Conservation (phyloP, 2,113 vertebrate genomes). For the Scatophagus argus region DNA sequence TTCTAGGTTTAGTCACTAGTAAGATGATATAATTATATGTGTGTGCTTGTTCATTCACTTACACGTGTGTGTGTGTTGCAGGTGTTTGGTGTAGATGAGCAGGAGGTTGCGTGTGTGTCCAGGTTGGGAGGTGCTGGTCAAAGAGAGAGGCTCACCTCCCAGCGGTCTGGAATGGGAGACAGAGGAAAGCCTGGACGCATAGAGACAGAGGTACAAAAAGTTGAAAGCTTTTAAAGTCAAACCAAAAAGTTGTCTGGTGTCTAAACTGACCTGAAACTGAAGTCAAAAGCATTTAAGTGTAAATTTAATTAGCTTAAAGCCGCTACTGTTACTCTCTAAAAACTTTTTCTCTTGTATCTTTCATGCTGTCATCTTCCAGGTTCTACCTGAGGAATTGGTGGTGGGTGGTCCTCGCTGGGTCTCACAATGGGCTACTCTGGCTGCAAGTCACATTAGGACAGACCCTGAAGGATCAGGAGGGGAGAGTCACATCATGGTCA, state of each 20-base stretch:
- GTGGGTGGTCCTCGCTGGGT: constrained; percentile 94
- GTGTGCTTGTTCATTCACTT: neutral
- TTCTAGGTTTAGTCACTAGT: neutral
- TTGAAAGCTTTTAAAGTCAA: neutral
- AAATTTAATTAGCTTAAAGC: neutral
- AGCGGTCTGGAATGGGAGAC: constrained; percentile 79
- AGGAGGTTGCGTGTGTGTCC: constrained; percentile 88
- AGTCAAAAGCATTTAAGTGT: neutral
- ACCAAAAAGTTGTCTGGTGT: neutral
- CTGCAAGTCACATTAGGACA: constrained; percentile 93
- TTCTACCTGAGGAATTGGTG: constrained; percentile 84
- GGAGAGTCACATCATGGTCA: constrained; percentile 82
- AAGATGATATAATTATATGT: neutral
- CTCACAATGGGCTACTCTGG: constrained; percentile 96
- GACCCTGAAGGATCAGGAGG: constrained; percentile 90
- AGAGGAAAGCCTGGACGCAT: constrained; percentile 82
- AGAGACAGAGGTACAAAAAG: constrained; percentile 73
- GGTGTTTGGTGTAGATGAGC: constrained; percentile 95
- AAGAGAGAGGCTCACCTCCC: constrained; percentile 79
- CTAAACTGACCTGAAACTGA: neutral
- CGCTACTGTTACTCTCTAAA: neutral
- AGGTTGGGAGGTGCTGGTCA: constrained; percentile 86
- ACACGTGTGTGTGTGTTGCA: constrained; percentile 61
- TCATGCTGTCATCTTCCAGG: constrained; percentile 54
- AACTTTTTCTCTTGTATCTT: neutral